Conservation (phyloP, 2,888 invertebrate genomes). For the Andricus quercusramuli region DNA sequence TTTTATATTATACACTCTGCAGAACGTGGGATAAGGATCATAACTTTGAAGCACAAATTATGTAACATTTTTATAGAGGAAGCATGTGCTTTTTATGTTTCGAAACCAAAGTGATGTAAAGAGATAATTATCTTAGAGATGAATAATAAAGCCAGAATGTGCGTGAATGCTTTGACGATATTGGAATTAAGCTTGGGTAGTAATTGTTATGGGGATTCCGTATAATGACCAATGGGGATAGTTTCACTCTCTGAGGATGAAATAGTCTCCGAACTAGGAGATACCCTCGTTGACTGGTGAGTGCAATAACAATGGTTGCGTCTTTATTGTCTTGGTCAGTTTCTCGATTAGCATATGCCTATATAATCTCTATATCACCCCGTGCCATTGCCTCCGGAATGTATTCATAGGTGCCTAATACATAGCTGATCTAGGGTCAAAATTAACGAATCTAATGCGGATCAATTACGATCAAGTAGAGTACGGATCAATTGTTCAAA, state of each 20-base stretch:
- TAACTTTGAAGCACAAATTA: background rate
- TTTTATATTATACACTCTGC: background rate
- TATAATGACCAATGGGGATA: slow-evolving; percentile 3
- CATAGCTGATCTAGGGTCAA: no score
- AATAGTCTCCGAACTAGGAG: slow-evolving; percentile 11
- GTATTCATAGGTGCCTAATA: background rate
- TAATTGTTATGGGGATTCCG: background rate
- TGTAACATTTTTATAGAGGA: background rate
- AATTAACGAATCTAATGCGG: no score
- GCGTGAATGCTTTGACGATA: slow-evolving; percentile 7
- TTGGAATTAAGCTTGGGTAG: background rate
- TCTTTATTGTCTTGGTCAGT: background rate
- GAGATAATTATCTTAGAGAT: background rate
- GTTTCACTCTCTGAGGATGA: background rate
- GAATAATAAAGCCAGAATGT: slow-evolving; percentile 1
- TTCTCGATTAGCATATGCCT: background rate
- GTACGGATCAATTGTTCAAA: no score
- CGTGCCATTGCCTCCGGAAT: background rate
- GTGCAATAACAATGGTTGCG: background rate
- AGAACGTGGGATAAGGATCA: background rate
- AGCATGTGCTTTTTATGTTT: background rate
- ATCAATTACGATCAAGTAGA: no score
- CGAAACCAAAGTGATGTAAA: background rate
- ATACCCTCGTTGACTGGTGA: slow-evolving; percentile 1
- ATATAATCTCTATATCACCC: background rate